Percentiles rank a stretch among this genome's conserved stretches.
Evolutionary conservation across 2,888 invertebrate genomes (phyloP).

Genomic region (Drosophila borborema): DNA sequence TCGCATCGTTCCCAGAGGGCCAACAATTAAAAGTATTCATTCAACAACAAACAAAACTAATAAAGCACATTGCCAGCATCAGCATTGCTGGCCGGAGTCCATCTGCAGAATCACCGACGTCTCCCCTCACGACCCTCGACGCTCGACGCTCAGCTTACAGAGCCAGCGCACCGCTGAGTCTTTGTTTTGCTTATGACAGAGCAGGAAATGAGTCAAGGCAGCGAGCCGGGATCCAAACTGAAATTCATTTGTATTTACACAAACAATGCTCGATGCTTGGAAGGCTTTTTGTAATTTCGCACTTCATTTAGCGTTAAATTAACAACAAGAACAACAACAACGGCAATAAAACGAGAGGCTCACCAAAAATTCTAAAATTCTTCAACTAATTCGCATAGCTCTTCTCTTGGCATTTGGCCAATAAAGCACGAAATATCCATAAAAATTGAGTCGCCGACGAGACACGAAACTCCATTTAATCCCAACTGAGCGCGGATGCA

Average conservation of each 20-base stretch:
- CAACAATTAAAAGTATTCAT: constrained; percentile 72
- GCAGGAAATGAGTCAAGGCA: constrained; percentile 60
- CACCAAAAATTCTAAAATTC: constrained; percentile 43
- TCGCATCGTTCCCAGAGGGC: constrained; percentile 31
- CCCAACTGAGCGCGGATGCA: constrained; percentile 65
- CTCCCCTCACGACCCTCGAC: constrained; percentile 3
- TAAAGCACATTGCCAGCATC: constrained; percentile 48
- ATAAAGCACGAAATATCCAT: constrained; percentile 68
- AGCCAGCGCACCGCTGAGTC: constrained; percentile 44
- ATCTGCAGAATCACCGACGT: constrained; percentile 11
- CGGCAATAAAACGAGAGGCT: constrained; percentile 17
- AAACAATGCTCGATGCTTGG: constrained; percentile 22
- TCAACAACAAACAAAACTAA: constrained; percentile 64
- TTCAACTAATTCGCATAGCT: constrained; percentile 25
- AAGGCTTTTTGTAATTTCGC: constrained; percentile 69
- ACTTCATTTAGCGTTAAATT: constrained; percentile 80
- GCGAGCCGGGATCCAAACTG: constrained; percentile 12
- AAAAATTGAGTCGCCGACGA: constrained; percentile 36
- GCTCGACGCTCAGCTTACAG: constrained; percentile 44
- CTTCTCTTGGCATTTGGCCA: constrained; percentile 43
- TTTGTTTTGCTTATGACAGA: constrained; percentile 67
- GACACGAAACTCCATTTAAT: constrained; percentile 76
- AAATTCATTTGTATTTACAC: constrained; percentile 51
- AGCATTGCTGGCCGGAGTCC: constrained; percentile 10
- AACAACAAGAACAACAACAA: constrained; percentile 46